phyloP scores from a whole-genome alignment of 2,797 vertebrate species.

The Lophius americanus region DNA sequence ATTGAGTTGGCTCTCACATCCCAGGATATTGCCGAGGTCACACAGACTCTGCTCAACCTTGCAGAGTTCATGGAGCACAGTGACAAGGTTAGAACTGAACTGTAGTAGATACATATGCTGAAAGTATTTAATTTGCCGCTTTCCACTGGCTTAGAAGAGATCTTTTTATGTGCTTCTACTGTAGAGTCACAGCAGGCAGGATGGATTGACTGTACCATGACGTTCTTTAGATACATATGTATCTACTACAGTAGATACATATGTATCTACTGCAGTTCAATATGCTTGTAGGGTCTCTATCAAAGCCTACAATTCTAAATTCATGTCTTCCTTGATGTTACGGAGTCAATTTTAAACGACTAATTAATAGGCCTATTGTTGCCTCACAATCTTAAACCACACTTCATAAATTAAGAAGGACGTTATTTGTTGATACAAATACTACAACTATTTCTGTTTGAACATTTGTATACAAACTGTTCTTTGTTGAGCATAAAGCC shows the following conservation, averaged over 20 bases:
- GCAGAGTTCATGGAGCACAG: constrained; percentile 99
- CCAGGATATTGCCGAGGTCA: constrained; percentile 98
- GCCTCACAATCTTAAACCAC: not conserved
- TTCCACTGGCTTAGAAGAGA: constrained; percentile 23
- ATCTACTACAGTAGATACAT: constrained; percentile 1
- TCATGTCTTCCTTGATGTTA: not conserved
- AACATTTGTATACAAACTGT: constrained; percentile 2
- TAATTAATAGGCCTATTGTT: not conserved
- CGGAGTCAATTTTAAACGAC: not conserved
- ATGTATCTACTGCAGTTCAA: not conserved
- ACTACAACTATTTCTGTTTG: constrained; percentile 1
- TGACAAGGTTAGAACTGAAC: constrained; percentile 88
- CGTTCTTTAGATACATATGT: too few relatives aligned
- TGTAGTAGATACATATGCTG: not conserved
- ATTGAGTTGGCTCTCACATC: constrained; percentile 96
- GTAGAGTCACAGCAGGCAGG: constrained; percentile 17
- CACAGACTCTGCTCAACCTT: constrained; percentile 95
- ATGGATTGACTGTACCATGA: constrained; percentile 22
- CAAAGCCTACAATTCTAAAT: not conserved
- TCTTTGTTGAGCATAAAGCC: constrained; percentile 5
- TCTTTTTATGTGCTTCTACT: constrained; percentile 24
- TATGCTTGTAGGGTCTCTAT: not conserved
- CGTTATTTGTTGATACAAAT: constrained; percentile 2
- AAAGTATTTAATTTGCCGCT: constrained; percentile 11
- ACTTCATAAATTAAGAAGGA: constrained; percentile 2